phyloP scores from a whole-genome alignment of 2,797 vertebrate genomes.

The Parotocinclus haroldoi region DNA sequence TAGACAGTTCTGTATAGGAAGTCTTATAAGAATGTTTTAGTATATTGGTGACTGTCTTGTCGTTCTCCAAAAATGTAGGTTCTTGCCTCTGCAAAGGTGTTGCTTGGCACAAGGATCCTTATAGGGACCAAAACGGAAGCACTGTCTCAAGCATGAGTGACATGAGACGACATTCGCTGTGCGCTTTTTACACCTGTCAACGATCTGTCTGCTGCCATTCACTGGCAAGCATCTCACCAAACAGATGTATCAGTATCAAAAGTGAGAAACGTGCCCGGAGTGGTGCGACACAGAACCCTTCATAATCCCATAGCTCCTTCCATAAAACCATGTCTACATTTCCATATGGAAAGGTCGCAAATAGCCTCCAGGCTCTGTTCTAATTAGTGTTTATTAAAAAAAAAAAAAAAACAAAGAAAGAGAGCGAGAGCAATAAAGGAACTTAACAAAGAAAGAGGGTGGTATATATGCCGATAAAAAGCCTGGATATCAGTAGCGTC shows the following conservation, averaged over 20 bases:
- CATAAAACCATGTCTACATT: conserved; percentile 62
- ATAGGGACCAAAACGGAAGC: neutral
- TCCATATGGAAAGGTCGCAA: conserved; percentile 80
- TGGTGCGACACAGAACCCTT: conserved; percentile 51
- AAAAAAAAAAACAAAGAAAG: conserved; percentile 48
- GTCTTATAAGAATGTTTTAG: too few species aligned
- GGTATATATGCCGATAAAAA: conserved; percentile 58
- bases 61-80: neutral
- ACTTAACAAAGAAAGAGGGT: conserved; percentile 61
- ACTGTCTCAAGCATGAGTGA: neutral
- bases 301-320: conserved; percentile 29
- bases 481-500: conserved; percentile 53
- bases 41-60: too few species aligned
- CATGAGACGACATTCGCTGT: conserved; percentile 67
- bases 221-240: conserved; percentile 60
- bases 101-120: neutral
- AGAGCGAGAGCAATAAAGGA: conserved; percentile 51
- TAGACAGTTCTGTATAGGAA: too few species aligned
- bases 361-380: conserved; percentile 77
- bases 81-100: conserved; percentile 17
- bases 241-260: conserved; percentile 57
- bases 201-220: conserved; percentile 63
- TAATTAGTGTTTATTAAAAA: conserved; percentile 72
- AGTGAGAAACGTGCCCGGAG: conserved; percentile 71
- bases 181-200: conserved; percentile 72